phyloP scores from a whole-genome alignment of 2,113 vertebrate species.

The Neogobius melanostomus region DNA sequence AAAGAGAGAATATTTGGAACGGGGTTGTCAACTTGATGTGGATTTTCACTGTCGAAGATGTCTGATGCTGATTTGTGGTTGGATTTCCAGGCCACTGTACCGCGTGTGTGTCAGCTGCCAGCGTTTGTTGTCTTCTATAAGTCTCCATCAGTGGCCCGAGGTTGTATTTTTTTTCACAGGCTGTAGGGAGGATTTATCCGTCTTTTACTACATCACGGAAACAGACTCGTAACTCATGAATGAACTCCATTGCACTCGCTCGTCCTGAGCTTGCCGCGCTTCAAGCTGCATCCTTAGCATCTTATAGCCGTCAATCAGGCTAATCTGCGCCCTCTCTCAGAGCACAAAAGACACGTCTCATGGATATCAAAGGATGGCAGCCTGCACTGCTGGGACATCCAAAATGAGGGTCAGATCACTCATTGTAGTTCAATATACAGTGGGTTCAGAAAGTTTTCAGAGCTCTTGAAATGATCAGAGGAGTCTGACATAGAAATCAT shows the following conservation, averaged over 20 bases:
- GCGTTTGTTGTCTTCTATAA: constrained; percentile 56
- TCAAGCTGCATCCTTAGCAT: constrained; percentile 69
- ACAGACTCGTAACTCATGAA: constrained; percentile 77
- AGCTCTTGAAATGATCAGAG: too few species aligned
- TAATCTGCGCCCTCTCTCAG: constrained; percentile 65
- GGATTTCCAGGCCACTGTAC: constrained; percentile 38
- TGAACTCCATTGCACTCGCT: constrained; percentile 73
- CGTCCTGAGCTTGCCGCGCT: constrained; percentile 49
- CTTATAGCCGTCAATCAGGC: constrained; percentile 75
- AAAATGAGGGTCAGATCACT: constrained; percentile 29
- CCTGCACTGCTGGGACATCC: constrained; percentile 28
- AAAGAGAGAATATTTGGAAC: constrained; percentile 36
- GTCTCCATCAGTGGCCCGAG: constrained; percentile 58
- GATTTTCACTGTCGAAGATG: constrained; percentile 54
- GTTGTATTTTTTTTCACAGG: constrained; percentile 63
- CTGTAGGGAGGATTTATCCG: constrained; percentile 72
- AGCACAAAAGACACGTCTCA: constrained; percentile 40
- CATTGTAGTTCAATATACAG: not conserved
- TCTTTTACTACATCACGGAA: constrained; percentile 73
- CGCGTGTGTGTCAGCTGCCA: constrained; percentile 56
- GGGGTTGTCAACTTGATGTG: constrained; percentile 48
- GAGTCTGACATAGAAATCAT: too few species aligned
- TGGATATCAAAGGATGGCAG: constrained; percentile 55
- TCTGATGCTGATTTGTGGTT: constrained; percentile 55
- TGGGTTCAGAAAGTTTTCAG: too few species aligned